Evolutionary conservation across 2,797 vertebrate species (phyloP).

Genomic region (Eulemur albifrons): DNA sequence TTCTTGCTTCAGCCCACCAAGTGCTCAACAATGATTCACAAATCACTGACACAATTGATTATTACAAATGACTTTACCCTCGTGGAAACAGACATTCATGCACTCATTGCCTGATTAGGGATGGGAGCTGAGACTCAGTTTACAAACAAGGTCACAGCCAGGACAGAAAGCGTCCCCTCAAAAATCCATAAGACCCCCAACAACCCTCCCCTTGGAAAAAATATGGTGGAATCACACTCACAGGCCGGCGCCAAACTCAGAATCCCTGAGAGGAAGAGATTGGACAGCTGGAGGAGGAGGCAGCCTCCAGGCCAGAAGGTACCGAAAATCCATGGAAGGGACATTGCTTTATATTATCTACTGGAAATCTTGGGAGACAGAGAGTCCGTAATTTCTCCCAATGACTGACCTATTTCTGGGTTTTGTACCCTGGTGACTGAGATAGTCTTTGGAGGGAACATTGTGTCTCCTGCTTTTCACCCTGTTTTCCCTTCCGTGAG

Average conservation of each 20-base stretch:
- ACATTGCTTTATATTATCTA: accelerated
- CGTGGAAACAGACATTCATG: not conserved
- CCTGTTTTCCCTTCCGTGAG: not conserved
- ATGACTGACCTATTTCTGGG: not conserved
- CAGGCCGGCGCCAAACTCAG: not conserved
- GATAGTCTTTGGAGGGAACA: not conserved
- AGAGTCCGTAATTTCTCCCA: not conserved
- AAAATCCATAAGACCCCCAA: not conserved
- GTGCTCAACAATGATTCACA: not conserved
- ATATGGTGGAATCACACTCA: not conserved
- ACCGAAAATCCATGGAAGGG: not conserved
- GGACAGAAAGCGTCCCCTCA: not conserved
- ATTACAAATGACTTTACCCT: not conserved
- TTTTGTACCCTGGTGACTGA: not conserved
- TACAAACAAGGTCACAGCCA: not conserved
- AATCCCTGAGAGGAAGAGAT: not conserved
- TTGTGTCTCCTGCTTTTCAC: not conserved
- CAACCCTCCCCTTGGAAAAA: not conserved
- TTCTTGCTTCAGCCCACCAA: constrained; percentile 24
- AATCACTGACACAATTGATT: not conserved
- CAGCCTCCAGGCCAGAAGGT: not conserved
- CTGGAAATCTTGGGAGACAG: not conserved
- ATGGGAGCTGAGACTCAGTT: not conserved
- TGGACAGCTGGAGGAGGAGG: too few relatives aligned
- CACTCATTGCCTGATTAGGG: not conserved